Evolutionary conservation across 2,797 vertebrate species (phyloP).

Genomic region (Esox lucius): DNA sequence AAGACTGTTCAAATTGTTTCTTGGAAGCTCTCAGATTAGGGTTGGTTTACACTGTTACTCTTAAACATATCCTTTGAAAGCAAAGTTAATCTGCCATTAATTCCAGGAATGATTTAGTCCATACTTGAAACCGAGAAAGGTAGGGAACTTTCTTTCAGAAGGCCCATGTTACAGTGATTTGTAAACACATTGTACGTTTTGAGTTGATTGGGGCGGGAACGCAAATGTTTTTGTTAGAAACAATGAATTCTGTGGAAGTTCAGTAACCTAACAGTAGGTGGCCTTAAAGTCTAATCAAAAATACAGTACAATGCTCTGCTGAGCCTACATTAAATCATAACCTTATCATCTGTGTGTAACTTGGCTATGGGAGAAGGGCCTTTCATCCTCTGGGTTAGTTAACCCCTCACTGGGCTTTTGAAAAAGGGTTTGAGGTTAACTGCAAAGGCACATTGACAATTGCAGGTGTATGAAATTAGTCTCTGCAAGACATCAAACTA

Average conservation of each 20-base stretch:
- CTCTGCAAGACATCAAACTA: too few relatives aligned
- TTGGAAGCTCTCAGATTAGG: neutral
- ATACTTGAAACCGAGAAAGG: neutral
- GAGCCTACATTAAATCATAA: neutral
- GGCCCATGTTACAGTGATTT: neutral
- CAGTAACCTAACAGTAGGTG: neutral
- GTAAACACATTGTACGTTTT: neutral
- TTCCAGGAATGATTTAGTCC: too few relatives aligned
- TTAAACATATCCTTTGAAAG: neutral
- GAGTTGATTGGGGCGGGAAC: neutral
- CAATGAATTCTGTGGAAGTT: neutral
- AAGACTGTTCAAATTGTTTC: neutral
- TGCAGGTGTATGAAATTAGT: too few relatives aligned
- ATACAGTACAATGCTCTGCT: neutral
- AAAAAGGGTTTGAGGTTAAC: too few relatives aligned
- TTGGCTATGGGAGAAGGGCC: neutral
- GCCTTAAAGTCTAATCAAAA: neutral
- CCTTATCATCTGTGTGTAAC: neutral
- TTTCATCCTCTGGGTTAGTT: too few relatives aligned
- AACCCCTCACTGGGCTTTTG: too few relatives aligned
- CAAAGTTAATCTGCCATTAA: neutral
- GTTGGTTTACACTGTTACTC: neutral
- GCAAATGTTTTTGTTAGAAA: neutral
- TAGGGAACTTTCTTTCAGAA: neutral
- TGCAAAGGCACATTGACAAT: too few relatives aligned